Percentiles rank a stretch among this genome's conserved stretches.
These are phyloP conservation scores for Pinctada fucata DNA, from an alignment of 2,888 invertebrate species.

Conservation along the genomic window DNA sequence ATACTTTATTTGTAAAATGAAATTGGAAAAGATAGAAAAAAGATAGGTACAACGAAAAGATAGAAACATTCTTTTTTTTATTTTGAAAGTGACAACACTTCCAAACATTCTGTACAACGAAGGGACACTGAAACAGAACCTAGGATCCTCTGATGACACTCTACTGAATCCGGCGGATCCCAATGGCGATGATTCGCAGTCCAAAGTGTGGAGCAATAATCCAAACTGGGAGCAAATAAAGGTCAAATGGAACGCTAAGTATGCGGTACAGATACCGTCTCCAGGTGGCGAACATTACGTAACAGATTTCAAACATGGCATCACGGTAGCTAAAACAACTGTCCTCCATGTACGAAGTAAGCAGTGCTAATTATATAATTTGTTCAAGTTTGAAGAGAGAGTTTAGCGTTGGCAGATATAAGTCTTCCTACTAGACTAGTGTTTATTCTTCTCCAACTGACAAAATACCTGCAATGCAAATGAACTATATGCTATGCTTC, in stretches of 20 bases:
- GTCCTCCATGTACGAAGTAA: too few species aligned
- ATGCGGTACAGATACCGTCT: constrained; percentile 1
- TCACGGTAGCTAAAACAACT: neutral
- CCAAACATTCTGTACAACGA: constrained; percentile 7
- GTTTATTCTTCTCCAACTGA: too few species aligned
- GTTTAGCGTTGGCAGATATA: too few species aligned
- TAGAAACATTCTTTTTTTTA: neutral
- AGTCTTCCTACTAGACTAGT: too few species aligned
- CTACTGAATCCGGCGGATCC: constrained; percentile 9
- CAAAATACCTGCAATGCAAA: too few species aligned
- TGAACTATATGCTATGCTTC: too few species aligned
- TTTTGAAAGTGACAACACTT: constrained; percentile 16
- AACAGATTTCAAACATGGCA: constrained; percentile 27
- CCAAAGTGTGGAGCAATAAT: constrained; percentile 26
- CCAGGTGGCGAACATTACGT: constrained; percentile 22
- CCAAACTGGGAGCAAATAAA: neutral
- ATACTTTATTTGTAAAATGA: too few species aligned
- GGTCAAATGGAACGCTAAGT: constrained; percentile 6
- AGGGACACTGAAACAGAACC: constrained; percentile 5
- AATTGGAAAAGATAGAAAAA: too few species aligned
- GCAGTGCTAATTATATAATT: neutral
- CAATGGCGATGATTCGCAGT: constrained; percentile 1
- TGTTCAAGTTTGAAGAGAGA: constrained; percentile 8
- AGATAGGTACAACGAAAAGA: too few species aligned
- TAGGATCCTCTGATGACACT: neutral